Conservation (phyloP, 2,888 invertebrate species). For the Drosophila pegasa region DNA sequence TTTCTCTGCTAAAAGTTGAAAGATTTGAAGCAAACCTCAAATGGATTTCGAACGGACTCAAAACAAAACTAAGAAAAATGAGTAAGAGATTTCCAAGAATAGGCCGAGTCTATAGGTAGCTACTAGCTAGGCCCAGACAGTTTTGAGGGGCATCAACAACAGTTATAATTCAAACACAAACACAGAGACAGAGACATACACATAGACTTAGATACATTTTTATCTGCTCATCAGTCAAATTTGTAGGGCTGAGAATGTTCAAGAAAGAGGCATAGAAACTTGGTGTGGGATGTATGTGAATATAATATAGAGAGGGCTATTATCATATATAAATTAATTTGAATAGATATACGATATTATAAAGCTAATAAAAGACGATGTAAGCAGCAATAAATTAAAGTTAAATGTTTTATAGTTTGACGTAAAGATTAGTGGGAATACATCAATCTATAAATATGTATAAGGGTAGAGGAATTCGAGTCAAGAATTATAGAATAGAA, state of each 20-base stretch:
- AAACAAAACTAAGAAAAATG: conserved; percentile 4
- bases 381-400: not conserved
- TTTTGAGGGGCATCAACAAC: conserved; percentile 3
- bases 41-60: conserved; percentile 5
- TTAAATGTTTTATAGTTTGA: not conserved
- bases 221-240: conserved; percentile 16
- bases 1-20: conserved; percentile 50
- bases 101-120: not conserved
- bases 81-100: conserved; percentile 2
- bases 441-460: not conserved
- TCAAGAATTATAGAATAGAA: too few relatives aligned
- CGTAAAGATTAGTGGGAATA: not conserved
- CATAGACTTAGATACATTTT: not conserved
- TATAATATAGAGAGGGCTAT: too few relatives aligned
- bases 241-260: conserved; percentile 2
- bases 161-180: not conserved
- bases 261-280: not conserved
- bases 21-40: conserved; percentile 21
- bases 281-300: not conserved
- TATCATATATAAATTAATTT: too few relatives aligned
- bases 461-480: too few relatives aligned
- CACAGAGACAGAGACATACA: not conserved
- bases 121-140: not conserved
- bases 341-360: not conserved
- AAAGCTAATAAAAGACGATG: not conserved